Evolutionary conservation across 2,888 invertebrate species (phyloP), one percentile per base, ranked within the genome.

Genomic region (Caenorhabditis panamensis): DNA sequence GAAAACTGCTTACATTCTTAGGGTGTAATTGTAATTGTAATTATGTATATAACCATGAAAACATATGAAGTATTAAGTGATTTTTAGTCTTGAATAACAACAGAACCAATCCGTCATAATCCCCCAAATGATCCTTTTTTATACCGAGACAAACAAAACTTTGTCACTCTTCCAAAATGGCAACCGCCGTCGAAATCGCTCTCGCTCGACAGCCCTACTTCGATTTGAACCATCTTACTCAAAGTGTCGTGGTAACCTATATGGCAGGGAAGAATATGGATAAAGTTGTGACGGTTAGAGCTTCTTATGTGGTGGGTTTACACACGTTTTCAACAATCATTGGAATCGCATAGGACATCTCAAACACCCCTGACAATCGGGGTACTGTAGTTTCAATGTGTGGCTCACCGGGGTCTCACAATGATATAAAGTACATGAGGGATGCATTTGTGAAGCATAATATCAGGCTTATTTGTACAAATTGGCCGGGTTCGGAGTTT

Each of bases 401-500:
- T 4, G 81, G 81, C 11, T 76, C 76, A 2, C 81, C 81, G n/a
- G 81, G 81, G 22, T 71, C 76, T 31, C 81, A 81, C 31, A 81
- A 81, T 36, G 81, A 81, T 24, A 69, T 76, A 51, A 81, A 81
- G 24, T 81, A 81, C 37, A 81, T 81, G 81, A 69, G 64, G 26
- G 59, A 56, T 9, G 58, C 44, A 20, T 72, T 81, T 37, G 81
- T 75, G 41, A 61, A 62, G 36, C 51, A 71, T 16, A 81, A 81
- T 49, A 71, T 81, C 26, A 47, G 81, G 20, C 47, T 76, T 18
- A 22, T 81, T 13, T 66, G 66, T 13, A 58, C 62, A 6, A 81
- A 81, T 36, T 81, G 71, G 73, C 81, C 81, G 8, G 81, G 76
- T 18, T 81, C 71, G 0, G 81, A 68, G 24, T 81, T 72, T 61